phyloP scores from a whole-genome alignment of 2,797 vertebrate species.

The Corythornis leucogaster region DNA sequence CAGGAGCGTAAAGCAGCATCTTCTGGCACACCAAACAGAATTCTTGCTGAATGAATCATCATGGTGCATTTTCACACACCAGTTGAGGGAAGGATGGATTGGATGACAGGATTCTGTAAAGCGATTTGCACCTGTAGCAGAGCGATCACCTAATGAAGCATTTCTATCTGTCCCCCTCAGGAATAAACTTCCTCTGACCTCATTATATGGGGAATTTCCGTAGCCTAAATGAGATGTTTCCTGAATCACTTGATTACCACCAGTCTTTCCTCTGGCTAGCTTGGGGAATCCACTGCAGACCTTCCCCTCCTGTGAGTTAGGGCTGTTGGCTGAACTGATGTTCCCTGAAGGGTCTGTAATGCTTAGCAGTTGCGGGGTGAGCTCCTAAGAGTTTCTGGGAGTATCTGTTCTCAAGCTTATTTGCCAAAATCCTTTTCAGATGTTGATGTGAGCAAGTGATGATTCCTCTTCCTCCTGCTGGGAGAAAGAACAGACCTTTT shows the following conservation, averaged over 20 bases:
- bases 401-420: background rate
- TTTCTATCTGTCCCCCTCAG: background rate
- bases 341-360: background rate
- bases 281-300: background rate
- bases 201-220: background rate
- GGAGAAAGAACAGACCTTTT: background rate
- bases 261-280: background rate
- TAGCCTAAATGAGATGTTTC: background rate
- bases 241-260: background rate
- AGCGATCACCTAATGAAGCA: background rate
- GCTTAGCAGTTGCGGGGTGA: background rate
- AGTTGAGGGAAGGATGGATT: background rate
- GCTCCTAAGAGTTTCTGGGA: background rate
- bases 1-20: background rate
- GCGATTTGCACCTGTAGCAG: background rate
- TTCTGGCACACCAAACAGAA: background rate
- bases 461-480: background rate
- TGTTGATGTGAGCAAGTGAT: background rate
- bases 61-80: background rate
- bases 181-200: background rate
- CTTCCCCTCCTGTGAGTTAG: background rate
- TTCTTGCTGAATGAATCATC: background rate
- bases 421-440: constrained; percentile 6
- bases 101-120: background rate
- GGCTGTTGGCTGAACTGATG: background rate